Conservation (phyloP, 2,888 invertebrate genomes). For the Eupithecia dodoneata region DNA sequence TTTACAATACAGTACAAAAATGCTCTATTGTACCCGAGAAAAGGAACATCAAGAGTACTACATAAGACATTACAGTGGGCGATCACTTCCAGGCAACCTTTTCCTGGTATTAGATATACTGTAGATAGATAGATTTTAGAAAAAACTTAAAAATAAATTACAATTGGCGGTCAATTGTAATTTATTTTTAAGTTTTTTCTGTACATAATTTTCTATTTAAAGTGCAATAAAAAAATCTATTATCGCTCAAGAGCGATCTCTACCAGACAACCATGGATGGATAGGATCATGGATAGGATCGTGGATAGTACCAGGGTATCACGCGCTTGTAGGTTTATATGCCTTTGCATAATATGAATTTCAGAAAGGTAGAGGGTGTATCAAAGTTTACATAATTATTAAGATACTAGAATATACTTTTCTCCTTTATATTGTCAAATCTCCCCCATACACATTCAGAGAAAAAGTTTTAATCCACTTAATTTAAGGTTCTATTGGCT, state of each 20-base stretch:
- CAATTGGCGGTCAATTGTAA: too few relatives aligned
- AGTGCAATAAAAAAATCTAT: too few relatives aligned
- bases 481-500: not conserved
- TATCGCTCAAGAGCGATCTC: too few relatives aligned
- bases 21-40: not conserved
- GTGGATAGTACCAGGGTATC: too few relatives aligned
- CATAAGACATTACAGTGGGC: not conserved
- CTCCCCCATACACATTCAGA: not conserved
- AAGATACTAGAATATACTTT: not conserved
- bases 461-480: conserved; percentile 1
- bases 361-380: not conserved
- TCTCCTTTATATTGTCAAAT: not conserved
- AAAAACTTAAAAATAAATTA: too few relatives aligned
- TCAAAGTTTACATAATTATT: too few relatives aligned
- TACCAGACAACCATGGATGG: too few relatives aligned
- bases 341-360: not conserved
- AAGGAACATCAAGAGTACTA: not conserved
- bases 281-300: too few relatives aligned
- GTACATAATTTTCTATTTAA: too few relatives aligned
- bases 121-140: too few relatives aligned
- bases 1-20: conserved; percentile 61
- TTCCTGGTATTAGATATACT: not conserved
- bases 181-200: too few relatives aligned
- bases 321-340: too few relatives aligned
- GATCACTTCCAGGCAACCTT: not conserved